phyloP scores from a whole-genome alignment of 92 coral and sea anemone genomes.

The Epizoanthus rinbou region DNA sequence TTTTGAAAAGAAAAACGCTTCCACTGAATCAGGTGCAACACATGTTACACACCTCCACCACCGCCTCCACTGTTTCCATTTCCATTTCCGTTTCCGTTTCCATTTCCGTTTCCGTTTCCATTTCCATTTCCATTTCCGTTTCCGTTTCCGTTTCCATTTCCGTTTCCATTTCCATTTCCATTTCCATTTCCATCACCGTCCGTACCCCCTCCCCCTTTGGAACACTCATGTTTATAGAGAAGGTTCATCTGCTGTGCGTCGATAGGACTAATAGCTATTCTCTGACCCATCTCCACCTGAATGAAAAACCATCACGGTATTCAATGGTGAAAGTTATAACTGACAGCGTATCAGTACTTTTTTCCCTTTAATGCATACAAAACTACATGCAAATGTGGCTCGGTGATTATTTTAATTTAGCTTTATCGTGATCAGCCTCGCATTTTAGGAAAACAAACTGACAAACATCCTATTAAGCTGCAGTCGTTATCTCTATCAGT shows the following conservation, averaged over 20 bases:
- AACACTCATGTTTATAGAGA: neutral
- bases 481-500: too few relatives aligned
- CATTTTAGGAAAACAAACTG: too few relatives aligned
- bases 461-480: too few relatives aligned
- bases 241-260: conserved; percentile 11
- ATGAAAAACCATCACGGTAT: neutral
- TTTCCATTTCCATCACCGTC: neutral
- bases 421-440: too few relatives aligned
- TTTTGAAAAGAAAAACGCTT: too few relatives aligned
- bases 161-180: neutral
- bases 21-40: too few relatives aligned
- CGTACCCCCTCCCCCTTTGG: conserved; percentile 3
- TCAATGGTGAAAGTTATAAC: neutral
- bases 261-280: neutral
- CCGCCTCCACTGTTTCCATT: neutral
- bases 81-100: neutral
- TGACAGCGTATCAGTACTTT: neutral
- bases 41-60: too few relatives aligned
- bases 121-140: neutral
- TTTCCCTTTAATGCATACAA: too few relatives aligned
- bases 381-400: too few relatives aligned
- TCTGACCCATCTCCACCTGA: conserved; percentile 16
- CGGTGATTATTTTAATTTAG: too few relatives aligned
- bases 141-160: neutral
- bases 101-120: neutral